Base-by-base conservation (phyloP, 2,888 invertebrate genomes). In the Acanthopleura granulata region DNA sequence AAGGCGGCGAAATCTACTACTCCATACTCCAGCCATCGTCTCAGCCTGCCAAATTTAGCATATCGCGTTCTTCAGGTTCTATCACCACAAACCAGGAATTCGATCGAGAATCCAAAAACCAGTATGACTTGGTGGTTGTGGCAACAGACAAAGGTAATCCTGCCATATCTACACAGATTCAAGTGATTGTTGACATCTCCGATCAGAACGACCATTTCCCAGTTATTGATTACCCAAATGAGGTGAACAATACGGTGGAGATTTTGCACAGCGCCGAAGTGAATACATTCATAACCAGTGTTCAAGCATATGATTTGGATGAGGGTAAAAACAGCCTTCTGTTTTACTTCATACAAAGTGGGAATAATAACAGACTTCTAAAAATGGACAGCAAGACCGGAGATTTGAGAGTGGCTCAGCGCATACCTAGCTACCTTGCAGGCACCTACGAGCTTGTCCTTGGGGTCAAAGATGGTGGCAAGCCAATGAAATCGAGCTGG, bases 221-320 rank as follows among this genome's bases (percentile, higher is more conserved):
- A n/a, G 50, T 49, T 14, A 40, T 71, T 40, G 25, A 16, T 22
- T 71, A 30, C 30, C 71, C 71, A 9, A 71, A 16, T 22, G 22
- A 40, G 18, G 1, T 71, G 16, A 71, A 71, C 40, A 71, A 71
- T 14, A 49, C n/a, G 3, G 71, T 71, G n/a, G 40, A 40, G 4
- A 49, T 71, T 14, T n/a, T 49, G 4, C 71, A 71, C 49, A 71
- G 40, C 9, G 18, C 49, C 16, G 49, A 40, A 14, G 49, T 74
- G 15, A 75, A 77, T 25, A 74, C 76, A 25, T 62, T 76, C n/a
- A 76, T 79, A 16, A 76, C 77, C 16, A 73, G 57, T n/a, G 69
- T 79, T 4, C 74, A 76, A 22, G 79, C 79, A 9, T 75, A 74
- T 73, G 79, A 79, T 69, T 71, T 74, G 29, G 79, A 79, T 50